Conservation (phyloP, 2,113 vertebrate genomes). For the Sialia sialis region DNA sequence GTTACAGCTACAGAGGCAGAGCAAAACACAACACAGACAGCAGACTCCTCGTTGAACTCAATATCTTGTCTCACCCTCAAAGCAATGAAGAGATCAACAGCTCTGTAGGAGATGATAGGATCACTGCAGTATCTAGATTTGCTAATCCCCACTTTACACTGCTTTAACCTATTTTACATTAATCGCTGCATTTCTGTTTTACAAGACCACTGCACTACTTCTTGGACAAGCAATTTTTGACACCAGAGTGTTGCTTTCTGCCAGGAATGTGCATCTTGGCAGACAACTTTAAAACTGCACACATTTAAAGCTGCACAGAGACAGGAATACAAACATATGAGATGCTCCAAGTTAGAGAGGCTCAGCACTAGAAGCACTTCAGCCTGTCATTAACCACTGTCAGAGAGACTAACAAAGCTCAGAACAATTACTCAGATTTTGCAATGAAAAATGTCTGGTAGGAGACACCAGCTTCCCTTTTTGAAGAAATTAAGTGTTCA, state of each 20-base stretch:
- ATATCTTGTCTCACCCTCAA: not conserved
- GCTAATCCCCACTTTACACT: not conserved
- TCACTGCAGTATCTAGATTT: not conserved
- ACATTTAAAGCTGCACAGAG: not conserved
- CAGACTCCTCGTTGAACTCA: not conserved
- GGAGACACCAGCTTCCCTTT: not conserved
- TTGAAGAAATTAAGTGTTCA: not conserved
- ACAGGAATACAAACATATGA: not conserved
- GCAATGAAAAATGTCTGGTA: not conserved
- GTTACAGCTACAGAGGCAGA: not conserved
- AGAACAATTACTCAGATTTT: not conserved
- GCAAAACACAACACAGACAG: not conserved
- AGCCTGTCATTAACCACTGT: not conserved
- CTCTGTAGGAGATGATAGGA: conserved; percentile 11
- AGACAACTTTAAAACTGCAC: not conserved
- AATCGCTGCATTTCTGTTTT: not conserved
- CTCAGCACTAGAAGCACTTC: not conserved
- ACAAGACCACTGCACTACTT: not conserved
- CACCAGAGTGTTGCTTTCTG: not conserved
- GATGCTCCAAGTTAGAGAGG: not conserved
- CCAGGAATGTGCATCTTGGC: not conserved
- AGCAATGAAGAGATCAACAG: conserved; percentile 27
- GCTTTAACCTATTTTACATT: not conserved
- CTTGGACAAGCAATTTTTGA: not conserved
- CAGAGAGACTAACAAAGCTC: not conserved